Evolutionary conservation across 1,140 invertebrate species (phyloP), one percentile per base, ranked within the genome.

Genomic region (Agrilus planipennis): DNA sequence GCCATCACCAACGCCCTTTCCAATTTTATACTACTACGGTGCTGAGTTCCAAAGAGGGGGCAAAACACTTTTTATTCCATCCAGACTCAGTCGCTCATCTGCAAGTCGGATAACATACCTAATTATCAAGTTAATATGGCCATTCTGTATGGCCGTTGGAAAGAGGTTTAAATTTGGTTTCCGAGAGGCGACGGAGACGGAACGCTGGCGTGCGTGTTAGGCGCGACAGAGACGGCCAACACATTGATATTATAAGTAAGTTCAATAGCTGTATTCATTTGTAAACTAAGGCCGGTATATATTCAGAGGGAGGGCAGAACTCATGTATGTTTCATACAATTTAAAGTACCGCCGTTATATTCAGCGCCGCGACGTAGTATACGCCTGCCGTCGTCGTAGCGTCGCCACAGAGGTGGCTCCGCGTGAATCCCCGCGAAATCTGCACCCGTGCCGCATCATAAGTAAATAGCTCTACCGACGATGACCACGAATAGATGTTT

Each of bases 81-180:
- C 56, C 55, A 54, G 50, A 51, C 52, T 52, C 54, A 51, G 54
- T 58, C 48, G 69, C 80, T 82, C 79, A 83, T 83, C 79, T 83
- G 80, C 80, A 83, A 83, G 79, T 83, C 79, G 75, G 81, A 83
- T 81, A 81, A 81, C 79, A 77, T 73, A 79, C 73, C 79, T 83
- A 83, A 83, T 83, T 83, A 83, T 81, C 78, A 83, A 82, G 79
- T 82, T 81, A 81, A 81, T 81, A 81, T 80, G 79, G 78, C 71
- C 71, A 74, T 75, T 75, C 71, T 72, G 71, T 59, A 58, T 59
- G 53, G 58, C 53, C 53, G 54, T 50, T 53, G 55, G 58, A 58
- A 59, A 60, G 58, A 61, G 62, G 64, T 61, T 59, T 58, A 56
- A 56, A 61, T 54, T 57, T 53, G 56, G 51, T 46, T 52, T 46